Base-by-base conservation (phyloP, 2,113 vertebrate species). In the Dipodomys stephensi region DNA sequence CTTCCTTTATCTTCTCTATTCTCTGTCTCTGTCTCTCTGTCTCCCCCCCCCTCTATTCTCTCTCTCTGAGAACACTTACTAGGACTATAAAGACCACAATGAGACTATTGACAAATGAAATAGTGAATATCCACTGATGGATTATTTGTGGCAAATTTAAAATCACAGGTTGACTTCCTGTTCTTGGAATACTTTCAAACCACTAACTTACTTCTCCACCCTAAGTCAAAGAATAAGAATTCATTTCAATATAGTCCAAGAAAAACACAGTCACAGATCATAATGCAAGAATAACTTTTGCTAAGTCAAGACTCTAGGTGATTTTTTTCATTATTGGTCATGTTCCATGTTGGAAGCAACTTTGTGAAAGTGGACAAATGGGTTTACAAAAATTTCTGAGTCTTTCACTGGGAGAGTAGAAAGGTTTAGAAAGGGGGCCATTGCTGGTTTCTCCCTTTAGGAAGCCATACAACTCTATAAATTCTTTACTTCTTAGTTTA, bases 221-320 rank as follows among this genome's bases (percentile, higher is more conserved):
- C 92, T 53, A 85, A 83, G 79, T 88, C 71, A 94, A 88, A 94
- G 76, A 85, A 60, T 35, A 73, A 89, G 73, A 94, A 80, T 79
- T 89, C 67, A 80, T 57, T 88, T 91, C 81, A 94, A 64, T 84
- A 76, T 20, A 32, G 71, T 88, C 46, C 62, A 89, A 82, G 77
- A 83, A 93, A 94, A 95, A 88, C 39, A 87, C 65, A 49, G 35
- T 10, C n/a, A 35, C 46, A 91, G 46, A 72, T 65, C 83, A 92
- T 0, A 10, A 65, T 65, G 46, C 57, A 65, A 84, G 84, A 46
- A 46, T 73, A 57, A 72, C 6, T 76, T 71, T 57, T 57, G 87
- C 53, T 46, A 83, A 88, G 69, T 35, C 46, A 91, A 84, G 65
- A 87, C 60, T 81, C 35, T 83, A 81, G 64, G 81, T 25, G 68